Evolutionary conservation across 1,140 invertebrate genomes (phyloP).

Genomic region (Drosophila asahinai): DNA sequence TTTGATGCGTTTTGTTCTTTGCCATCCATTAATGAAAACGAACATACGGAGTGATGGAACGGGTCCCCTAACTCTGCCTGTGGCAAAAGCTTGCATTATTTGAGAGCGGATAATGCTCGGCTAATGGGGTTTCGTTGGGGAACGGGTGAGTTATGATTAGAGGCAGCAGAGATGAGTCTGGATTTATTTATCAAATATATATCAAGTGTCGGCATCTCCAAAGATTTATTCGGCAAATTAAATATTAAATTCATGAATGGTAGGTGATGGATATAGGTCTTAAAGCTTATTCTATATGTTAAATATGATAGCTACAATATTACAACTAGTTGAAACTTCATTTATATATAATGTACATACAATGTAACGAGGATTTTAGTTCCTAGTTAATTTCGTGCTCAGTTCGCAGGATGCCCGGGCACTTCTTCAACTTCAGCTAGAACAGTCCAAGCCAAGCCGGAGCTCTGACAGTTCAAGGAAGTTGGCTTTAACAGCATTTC

Average conservation of each 20-base stretch:
- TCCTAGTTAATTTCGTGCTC: neutral
- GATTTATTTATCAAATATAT: conserved; percentile 4
- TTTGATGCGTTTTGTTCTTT: conserved; percentile 35
- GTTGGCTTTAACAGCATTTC: conserved; percentile 65
- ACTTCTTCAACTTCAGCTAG: conserved; percentile 32
- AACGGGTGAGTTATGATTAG: conserved; percentile 1
- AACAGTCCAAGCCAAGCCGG: neutral
- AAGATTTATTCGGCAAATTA: neutral
- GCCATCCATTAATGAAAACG: conserved; percentile 38
- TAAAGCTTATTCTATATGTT: neutral
- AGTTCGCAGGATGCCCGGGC: conserved; percentile 7
- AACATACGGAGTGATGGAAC: neutral
- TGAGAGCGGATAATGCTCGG: neutral
- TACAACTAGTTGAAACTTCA: neutral
- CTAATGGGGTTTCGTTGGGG: neutral
- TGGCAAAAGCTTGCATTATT: conserved; percentile 9
- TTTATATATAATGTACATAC: neutral
- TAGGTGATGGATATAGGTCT: neutral
- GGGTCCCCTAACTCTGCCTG: neutral
- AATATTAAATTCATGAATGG: neutral
- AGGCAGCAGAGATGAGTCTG: neutral
- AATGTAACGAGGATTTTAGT: too few relatives aligned
- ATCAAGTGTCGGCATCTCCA: neutral
- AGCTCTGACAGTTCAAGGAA: conserved; percentile 65
- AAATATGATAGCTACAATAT: too few relatives aligned